Evolutionary conservation across 2,888 invertebrate genomes (phyloP).

Genomic region (Cylindroiulus punctatus): DNA sequence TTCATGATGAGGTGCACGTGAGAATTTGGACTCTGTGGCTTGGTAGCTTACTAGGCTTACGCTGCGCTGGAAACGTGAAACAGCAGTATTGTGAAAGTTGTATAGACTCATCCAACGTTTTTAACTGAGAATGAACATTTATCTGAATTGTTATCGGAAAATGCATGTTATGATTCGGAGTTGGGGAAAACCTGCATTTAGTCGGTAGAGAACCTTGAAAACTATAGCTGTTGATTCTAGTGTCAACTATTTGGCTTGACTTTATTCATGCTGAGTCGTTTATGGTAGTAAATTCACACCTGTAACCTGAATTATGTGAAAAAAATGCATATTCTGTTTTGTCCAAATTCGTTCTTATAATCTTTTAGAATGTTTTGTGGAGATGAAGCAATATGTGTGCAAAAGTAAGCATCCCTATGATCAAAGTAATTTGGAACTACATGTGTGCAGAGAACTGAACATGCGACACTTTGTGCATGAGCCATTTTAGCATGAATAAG

Average conservation of each 20-base stretch:
- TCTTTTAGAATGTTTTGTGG: background rate
- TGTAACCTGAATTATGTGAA: background rate
- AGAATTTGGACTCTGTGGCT: constrained; percentile 8
- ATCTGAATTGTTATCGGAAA: background rate
- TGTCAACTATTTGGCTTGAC: background rate
- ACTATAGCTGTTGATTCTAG: background rate
- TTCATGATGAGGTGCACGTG: background rate
- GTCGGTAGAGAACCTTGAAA: background rate
- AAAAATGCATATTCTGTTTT: background rate
- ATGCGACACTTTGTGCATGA: no score
- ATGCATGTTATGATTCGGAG: background rate
- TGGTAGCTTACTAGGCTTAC: background rate
- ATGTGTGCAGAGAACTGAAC: no score
- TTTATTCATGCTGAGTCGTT: background rate
- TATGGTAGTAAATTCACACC: background rate
- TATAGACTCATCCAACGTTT: background rate
- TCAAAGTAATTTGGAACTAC: background rate
- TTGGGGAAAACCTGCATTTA: background rate
- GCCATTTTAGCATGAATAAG: no score
- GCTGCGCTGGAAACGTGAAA: background rate
- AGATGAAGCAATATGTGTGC: background rate
- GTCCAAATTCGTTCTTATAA: background rate
- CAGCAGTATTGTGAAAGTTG: background rate
- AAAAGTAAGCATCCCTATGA: background rate
- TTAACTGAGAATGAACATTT: background rate